phyloP scores from a whole-genome alignment of 2,888 invertebrate genomes.

The Volucella zonaria region DNA sequence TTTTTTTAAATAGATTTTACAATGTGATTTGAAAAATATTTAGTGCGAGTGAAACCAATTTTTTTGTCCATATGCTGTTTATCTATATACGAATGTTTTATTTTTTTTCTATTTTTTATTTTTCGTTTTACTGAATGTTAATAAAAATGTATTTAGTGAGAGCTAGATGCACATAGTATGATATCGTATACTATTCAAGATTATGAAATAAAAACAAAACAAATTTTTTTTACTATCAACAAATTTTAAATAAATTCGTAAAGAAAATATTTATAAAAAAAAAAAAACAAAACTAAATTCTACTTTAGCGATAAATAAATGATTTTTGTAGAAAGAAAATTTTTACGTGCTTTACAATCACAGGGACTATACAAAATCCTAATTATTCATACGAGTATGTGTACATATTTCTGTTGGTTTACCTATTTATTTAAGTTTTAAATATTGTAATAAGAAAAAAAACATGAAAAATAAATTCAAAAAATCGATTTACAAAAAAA shows the following conservation, averaged over 20 bases:
- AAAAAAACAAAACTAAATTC: not conserved
- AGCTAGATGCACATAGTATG: constrained; percentile 70
- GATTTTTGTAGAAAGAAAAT: not conserved
- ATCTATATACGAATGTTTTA: constrained; percentile 50
- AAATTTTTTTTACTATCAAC: not conserved
- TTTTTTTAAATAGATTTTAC: not conserved
- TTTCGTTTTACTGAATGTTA: constrained; percentile 26
- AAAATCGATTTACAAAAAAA: no score
- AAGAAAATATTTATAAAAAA: constrained; percentile 1
- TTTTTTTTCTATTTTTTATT: not conserved
- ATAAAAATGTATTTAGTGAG: constrained; percentile 55
- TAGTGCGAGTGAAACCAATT: constrained; percentile 72
- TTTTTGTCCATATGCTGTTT: constrained; percentile 55
- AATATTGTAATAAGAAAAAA: no score
- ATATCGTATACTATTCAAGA: constrained; percentile 1
- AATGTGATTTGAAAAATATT: constrained; percentile 59
- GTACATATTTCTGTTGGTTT: no score
- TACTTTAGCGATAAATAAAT: constrained; percentile 14
- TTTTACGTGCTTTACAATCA: constrained; percentile 1
- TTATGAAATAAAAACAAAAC: constrained; percentile 3
- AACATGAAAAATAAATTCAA: no score
- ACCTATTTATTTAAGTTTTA: no score
- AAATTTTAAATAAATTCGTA: constrained; percentile 20
- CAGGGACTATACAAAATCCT: no score
- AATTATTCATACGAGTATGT: no score